Conservation (phyloP, 2,113 vertebrate genomes). For the Rhinichthys klamathensis region DNA sequence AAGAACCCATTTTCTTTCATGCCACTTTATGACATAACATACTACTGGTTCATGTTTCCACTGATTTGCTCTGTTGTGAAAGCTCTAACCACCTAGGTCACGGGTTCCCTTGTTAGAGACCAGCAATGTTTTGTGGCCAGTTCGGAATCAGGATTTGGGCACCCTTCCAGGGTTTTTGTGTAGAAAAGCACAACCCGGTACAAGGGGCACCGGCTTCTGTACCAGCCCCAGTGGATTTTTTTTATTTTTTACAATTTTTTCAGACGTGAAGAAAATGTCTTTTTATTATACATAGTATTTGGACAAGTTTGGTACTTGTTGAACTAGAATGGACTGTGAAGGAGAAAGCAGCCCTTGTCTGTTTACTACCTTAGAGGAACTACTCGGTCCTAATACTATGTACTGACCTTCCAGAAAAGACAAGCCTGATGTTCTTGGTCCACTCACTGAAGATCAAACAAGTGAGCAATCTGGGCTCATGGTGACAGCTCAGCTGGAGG, state of each 20-base stretch:
- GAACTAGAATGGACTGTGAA: neutral
- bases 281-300: neutral
- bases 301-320: neutral
- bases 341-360: neutral
- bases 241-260: neutral
- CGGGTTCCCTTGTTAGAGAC: too few species aligned
- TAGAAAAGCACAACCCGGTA: neutral
- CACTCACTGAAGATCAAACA: conserved; percentile 18
- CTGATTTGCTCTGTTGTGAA: too few species aligned
- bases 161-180: neutral
- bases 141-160: neutral
- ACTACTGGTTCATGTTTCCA: too few species aligned
- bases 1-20: too few species aligned
- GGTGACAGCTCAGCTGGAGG: conserved; percentile 26
- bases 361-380: neutral
- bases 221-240: neutral
- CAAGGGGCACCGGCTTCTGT: neutral
- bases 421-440: neutral
- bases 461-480: neutral
- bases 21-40: too few species aligned
- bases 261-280: neutral
- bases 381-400: neutral
- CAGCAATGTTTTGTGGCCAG: neutral
- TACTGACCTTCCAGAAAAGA: conserved; percentile 6
- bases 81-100: too few species aligned